Percentiles rank a stretch among this genome's conserved stretches.
Evolutionary conservation across 53 echinoderm and acorn worm genomes (phyloP).

Genomic region (Echinometra lucunter): DNA sequence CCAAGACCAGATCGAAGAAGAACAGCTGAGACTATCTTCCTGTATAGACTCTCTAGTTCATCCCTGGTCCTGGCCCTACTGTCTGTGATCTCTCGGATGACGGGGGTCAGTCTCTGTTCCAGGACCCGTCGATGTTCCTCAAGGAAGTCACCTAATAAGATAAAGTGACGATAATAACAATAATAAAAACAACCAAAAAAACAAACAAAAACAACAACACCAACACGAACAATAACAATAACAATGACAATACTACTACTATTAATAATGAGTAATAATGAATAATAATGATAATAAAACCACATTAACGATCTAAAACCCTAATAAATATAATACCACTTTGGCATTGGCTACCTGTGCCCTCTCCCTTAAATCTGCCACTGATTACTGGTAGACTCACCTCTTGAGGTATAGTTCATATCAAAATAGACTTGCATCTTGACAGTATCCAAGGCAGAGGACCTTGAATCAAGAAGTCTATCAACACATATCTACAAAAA

Average conservation of each 20-base stretch:
- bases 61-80: slow-evolving; percentile 98
- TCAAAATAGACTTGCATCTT: slow-evolving; percentile 99
- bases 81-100: slow-evolving; percentile 97
- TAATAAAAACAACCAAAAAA: too few species aligned
- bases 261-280: too few species aligned
- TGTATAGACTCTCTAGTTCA: slow-evolving; percentile 96
- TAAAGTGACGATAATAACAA: too few species aligned
- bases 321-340: too few species aligned
- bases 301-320: too few species aligned
- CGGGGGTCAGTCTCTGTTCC: slow-evolving; percentile 90
- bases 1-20: slow-evolving; percentile 93
- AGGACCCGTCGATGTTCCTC: slow-evolving; percentile 94
- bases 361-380: too few species aligned
- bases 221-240: neutral
- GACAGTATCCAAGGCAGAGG: slow-evolving; percentile 92
- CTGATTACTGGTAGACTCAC: slow-evolving; percentile 61
- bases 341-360: too few species aligned
- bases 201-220: too few species aligned
- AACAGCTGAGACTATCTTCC: slow-evolving; percentile 98
- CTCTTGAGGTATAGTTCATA: slow-evolving; percentile 98
- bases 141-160: slow-evolving; percentile 88
- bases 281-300: too few species aligned
- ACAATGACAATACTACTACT: too few species aligned
- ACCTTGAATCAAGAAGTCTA: slow-evolving; percentile 87
- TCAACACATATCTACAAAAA: slow-evolving; percentile 92